Base-by-base conservation (phyloP, 2,113 vertebrate species). In the Panthera uncia region DNA sequence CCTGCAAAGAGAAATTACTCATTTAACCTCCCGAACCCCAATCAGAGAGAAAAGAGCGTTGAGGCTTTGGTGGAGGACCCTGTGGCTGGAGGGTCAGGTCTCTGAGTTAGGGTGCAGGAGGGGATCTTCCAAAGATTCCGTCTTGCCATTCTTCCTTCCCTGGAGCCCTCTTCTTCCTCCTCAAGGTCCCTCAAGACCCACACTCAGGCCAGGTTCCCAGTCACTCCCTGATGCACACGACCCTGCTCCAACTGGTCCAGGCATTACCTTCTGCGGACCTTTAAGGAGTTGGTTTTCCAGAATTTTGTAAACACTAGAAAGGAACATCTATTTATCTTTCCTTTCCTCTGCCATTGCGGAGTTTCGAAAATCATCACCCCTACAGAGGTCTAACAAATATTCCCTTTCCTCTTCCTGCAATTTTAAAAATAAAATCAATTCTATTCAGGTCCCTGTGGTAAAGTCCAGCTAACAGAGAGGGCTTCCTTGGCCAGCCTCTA, bases 1-100 rank as follows among this genome's bases (percentile, higher is more conserved):
- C 97, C 98, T 98, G 98, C 96, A 84, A 96, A 91, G 73, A 96
- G 95, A 97, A 97, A 97, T 97, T 92, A 96, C 96, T 97, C 96
- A 79, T 89, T 98, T 97, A 97, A 98, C 91, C 89, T 97, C 88
- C 84, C 10, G 0, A 97, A 93, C 89, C 97, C 94, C 78, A 97
- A 92, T 97, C 95, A 96, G 79, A 92, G 84, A 38, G 18, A 91
- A 36, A 90, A 87, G 48, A 55, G 33, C 27, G 0, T 48, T 21
- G 74, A 80, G 69, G 38, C 38, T 79, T 12, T 52, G 9, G 14
- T 29, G 25, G 57, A 71, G 38, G 36, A 13, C 2, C 95, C 88
- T 63, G 3, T 38, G 88, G 41, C 45, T 88, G 83, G 74, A 11
- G 61, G 55, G 76, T 52, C 78, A 71, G 81, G 89, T 96, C 31